Base-by-base conservation (phyloP, 92 coral and sea anemone species). In the Montipora capitata region DNA sequence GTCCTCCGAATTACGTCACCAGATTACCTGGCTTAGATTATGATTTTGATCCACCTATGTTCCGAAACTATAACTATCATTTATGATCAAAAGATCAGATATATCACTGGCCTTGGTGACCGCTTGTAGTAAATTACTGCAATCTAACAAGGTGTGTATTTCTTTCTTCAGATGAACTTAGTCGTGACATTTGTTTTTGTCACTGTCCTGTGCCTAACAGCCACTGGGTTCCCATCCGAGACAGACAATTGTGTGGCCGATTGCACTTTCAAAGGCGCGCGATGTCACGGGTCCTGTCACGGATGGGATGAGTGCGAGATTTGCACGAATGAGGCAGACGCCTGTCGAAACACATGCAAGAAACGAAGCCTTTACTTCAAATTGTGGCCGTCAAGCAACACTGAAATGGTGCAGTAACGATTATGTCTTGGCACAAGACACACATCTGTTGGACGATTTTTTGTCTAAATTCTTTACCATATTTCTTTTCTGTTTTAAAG, bases 311-410 rank as follows among this genome's bases (percentile, higher is more conserved):
- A 0, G 0, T 72, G 87, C 68, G 0, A 1, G 8, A 4, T 0
- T 1, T 83, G 87, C 62, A 72, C 59, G 12, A 7, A 14, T 6
- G 15, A 1, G 38, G 18, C 5, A 1, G 62, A 17, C 0, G 1
- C 0, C 2, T 83, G 87, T 14, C 0, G 17, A 8, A 8, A 3
- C 45, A 6, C 14, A 2, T 72, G 79, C 51, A 40, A 54, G 40
- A 83, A 83, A 61, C 54, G 87, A 18, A 72, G 70, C 79, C 70
- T 83, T 42, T 44, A 43, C 17, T 27, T 51, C 57, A 72, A 54
- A 49, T 14, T 83, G 10, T 73, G 87, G 79, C 61, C 80, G 5
- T 72, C 72, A 13, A 35, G 58, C 45, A 71, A 72, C 27, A 14
- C 40, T 10, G 35, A 16, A 5, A 63, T 63, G 71, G 40, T 12